Percentiles rank a stretch among this genome's conserved stretches.
These are phyloP conservation scores for Sinocyclocheilus anshuiensis DNA, from an alignment of 2,113 vertebrate species.

Conservation along the genomic window DNA sequence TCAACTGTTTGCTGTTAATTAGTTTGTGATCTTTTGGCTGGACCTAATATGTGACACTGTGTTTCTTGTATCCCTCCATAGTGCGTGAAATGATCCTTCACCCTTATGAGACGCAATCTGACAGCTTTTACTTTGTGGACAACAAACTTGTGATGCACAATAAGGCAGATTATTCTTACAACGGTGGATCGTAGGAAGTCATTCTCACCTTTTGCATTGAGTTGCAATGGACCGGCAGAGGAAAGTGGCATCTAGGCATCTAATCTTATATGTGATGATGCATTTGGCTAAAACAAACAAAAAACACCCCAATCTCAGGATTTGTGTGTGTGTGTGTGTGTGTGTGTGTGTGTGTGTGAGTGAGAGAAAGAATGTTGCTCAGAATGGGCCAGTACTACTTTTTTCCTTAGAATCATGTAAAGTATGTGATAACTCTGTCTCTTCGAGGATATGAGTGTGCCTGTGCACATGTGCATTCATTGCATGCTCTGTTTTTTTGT, in stretches of 20 bases:
- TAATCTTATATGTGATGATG: slow-evolving; percentile 32
- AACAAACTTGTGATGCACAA: slow-evolving; percentile 99
- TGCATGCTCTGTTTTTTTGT: slow-evolving; percentile 18
- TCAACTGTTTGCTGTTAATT: not conserved
- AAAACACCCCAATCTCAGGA: slow-evolving; percentile 44
- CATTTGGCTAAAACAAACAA: slow-evolving; percentile 26
- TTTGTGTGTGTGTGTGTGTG: slow-evolving; percentile 18
- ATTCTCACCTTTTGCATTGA: slow-evolving; percentile 59
- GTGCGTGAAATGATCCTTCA: slow-evolving; percentile 95
- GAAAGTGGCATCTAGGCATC: slow-evolving; percentile 27
- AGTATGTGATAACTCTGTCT: slow-evolving; percentile 11
- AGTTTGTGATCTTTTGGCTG: not conserved
- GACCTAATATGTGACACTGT: not conserved
- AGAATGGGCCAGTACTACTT: not conserved
- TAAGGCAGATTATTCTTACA: slow-evolving; percentile 99
- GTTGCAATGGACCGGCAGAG: slow-evolving; percentile 37
- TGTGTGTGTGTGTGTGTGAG: not conserved
- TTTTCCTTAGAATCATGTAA: not conserved
- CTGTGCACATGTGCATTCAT: slow-evolving; percentile 24
- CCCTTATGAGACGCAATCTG: slow-evolving; percentile 95
- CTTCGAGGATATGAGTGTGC: slow-evolving; percentile 40
- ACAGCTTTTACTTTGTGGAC: slow-evolving; percentile 99
- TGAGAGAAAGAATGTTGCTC: not conserved
- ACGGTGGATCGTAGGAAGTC: slow-evolving; percentile 82
- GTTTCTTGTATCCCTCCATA: slow-evolving; percentile 62